A percentile compares a stretch with the other conserved stretches of the same genome.
These are phyloP conservation scores for Chelon auratus DNA, from an alignment of 2,797 vertebrate genomes.

Conservation along the genomic window DNA sequence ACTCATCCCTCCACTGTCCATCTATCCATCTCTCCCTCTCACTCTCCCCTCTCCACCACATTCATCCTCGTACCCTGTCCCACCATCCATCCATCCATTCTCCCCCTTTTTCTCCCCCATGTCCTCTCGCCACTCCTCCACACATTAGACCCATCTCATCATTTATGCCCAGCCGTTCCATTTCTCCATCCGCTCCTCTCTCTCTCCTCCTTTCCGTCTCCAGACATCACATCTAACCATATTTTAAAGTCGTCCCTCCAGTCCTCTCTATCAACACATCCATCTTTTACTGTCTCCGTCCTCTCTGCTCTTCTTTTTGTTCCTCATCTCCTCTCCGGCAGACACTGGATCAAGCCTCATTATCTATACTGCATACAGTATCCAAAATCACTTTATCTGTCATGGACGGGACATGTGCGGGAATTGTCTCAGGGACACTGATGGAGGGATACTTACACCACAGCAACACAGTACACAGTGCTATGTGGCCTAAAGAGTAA, in stretches of 20 bases:
- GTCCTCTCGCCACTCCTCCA: slow-evolving; percentile 65
- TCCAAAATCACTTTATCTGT: slow-evolving; percentile 59
- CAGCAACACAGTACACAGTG: slow-evolving; percentile 4
- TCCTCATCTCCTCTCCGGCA: slow-evolving; percentile 38
- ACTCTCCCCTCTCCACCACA: slow-evolving; percentile 48
- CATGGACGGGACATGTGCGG: slow-evolving; percentile 43
- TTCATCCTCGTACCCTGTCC: slow-evolving; percentile 63
- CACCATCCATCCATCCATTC: slow-evolving; percentile 56
- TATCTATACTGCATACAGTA: slow-evolving; percentile 55
- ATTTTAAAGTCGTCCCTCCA: slow-evolving; percentile 72
- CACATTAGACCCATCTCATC: slow-evolving; percentile 71
- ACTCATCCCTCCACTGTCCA: slow-evolving; percentile 73
- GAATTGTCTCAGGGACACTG: slow-evolving; percentile 50
- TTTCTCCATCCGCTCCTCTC: slow-evolving; percentile 43
- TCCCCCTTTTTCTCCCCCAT: slow-evolving; percentile 47
- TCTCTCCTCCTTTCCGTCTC: slow-evolving; percentile 58
- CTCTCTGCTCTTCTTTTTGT: slow-evolving; percentile 14
- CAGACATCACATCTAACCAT: slow-evolving; percentile 70
- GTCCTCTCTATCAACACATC: slow-evolving; percentile 69
- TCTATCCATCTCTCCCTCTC: slow-evolving; percentile 69
- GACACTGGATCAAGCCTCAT: slow-evolving; percentile 66
- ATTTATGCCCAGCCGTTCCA: slow-evolving; percentile 64
- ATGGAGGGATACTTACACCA: slow-evolving; percentile 27
- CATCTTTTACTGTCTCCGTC: slow-evolving; percentile 60
- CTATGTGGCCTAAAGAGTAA: background rate